A percentile compares a stretch with the other conserved stretches of the same genome.
Conservation (phyloP, 2,797 vertebrate species). For the Spinus pinus region DNA sequence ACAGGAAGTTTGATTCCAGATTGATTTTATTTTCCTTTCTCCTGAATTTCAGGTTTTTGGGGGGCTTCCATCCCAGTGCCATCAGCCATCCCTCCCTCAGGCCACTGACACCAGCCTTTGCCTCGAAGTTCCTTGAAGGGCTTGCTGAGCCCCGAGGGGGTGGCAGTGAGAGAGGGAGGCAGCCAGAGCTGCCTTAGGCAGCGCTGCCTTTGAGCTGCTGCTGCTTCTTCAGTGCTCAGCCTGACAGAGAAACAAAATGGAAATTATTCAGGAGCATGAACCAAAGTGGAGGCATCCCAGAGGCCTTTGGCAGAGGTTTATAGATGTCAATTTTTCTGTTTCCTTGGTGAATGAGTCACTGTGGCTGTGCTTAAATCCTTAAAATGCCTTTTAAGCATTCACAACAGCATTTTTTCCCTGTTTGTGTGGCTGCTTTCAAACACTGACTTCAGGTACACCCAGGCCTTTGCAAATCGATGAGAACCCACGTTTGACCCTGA, state of each 20-base stretch:
- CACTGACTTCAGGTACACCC: background rate
- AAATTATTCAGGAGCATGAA: background rate
- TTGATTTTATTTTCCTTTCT: background rate
- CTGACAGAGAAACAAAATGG: background rate
- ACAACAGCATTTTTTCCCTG: background rate
- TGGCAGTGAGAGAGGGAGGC: background rate
- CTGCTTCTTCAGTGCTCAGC: background rate
- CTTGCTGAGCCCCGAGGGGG: background rate
- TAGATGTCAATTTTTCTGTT: background rate
- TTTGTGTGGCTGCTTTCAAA: background rate
- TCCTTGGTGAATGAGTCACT: background rate
- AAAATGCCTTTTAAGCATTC: background rate
- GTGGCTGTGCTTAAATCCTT: background rate
- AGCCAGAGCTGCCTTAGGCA: background rate
- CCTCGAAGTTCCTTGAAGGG: rapidly evolving
- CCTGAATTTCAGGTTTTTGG: background rate
- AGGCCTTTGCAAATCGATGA: background rate
- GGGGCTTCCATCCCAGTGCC: background rate
- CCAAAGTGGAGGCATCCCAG: background rate
- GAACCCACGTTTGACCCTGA: background rate
- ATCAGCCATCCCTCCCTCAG: background rate
- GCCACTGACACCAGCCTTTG: rapidly evolving
- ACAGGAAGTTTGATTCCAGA: background rate
- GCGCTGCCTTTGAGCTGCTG: background rate
- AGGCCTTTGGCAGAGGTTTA: background rate